phyloP scores from a whole-genome alignment of 2,888 invertebrate species.

The Leptopilina myrica region DNA sequence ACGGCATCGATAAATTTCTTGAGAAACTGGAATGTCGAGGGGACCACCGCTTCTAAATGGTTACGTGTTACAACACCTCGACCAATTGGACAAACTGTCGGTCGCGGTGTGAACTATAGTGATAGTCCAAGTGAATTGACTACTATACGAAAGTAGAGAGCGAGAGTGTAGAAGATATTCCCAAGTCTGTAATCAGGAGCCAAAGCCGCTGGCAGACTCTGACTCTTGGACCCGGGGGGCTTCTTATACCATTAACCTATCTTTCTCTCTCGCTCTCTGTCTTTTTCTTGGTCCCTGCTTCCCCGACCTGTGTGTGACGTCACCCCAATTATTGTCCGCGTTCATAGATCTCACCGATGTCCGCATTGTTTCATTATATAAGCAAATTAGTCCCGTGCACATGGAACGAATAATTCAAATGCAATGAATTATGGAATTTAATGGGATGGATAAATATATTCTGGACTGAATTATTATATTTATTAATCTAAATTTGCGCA shows the following conservation, averaged over 20 bases:
- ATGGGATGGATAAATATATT: too few species aligned
- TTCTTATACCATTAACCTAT: slow-evolving; percentile 72
- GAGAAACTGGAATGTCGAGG: slow-evolving; percentile 69
- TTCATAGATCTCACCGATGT: slow-evolving; percentile 7
- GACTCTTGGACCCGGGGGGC: slow-evolving; percentile 64
- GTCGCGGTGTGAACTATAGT: slow-evolving; percentile 69
- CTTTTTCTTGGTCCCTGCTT: too few species aligned
- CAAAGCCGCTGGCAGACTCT: slow-evolving; percentile 57
- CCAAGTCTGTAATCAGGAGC: slow-evolving; percentile 75
- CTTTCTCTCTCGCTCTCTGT: too few species aligned
- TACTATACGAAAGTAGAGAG: slow-evolving; percentile 73
- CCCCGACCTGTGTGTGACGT: slow-evolving; percentile 64
- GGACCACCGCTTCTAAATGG: slow-evolving; percentile 65
- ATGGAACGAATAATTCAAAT: neutral
- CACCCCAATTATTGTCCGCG: slow-evolving; percentile 50
- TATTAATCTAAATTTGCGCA: too few species aligned
- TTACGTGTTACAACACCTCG: slow-evolving; percentile 70
- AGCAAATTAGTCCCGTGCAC: neutral
- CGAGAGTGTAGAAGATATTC: slow-evolving; percentile 74
- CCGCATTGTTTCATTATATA: neutral
- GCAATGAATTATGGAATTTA: too few species aligned
- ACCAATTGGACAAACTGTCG: slow-evolving; percentile 69
- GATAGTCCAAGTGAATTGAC: slow-evolving; percentile 60
- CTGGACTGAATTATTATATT: too few species aligned
- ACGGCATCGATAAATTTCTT: slow-evolving; percentile 72